Evolutionary conservation across 1,140 invertebrate genomes (phyloP), one percentile per base, ranked within the genome.

Genomic region (Halictus rubicundus): DNA sequence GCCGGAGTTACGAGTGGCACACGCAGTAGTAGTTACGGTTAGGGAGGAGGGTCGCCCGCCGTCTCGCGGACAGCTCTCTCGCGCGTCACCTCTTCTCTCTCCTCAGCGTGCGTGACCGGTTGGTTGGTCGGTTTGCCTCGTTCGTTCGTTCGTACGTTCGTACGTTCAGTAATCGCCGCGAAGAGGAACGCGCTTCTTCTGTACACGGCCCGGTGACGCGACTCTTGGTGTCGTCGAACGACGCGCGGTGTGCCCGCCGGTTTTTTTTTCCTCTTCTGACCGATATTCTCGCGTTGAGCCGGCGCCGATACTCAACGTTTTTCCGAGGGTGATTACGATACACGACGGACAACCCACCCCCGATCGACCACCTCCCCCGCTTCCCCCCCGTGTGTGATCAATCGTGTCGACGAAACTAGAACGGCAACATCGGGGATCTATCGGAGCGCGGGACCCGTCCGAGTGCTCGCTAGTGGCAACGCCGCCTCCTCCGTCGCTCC

Each of bases 1-100:
- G 71, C 59, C 82, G 83, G 83, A 85, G 83, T 85, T 85, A 85
- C 83, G 83, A 85, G 83, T 84, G 83, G 82, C 83, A 85, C 83
- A 87, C 78, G 78, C 79, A 85, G 85, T 74, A 77, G 82, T 85
- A 85, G 83, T 80, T 61, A 83, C 82, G 75, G 66, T 80, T 63
- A 78, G 78, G 78, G 85, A 81, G 78, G 81, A 76, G 77, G 73
- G 81, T 83, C 81, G 83, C 69, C 82, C 78, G 74, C 64, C 82
- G 80, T 77, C 74, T 77, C 80, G 83, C 76, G 84, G 81, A 86
- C 77, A 83, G 77, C 78, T 72, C 80, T 71, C 68, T 73, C 68
- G 68, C 66, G 66, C 63, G 70, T 85, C 84, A 79, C 76, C 78
- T 80, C 78, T 78, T 70, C 69, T 81, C 76, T 52, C 78, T 75